These are phyloP conservation scores for Drymonia ruficornis DNA, from an alignment of 2,888 invertebrate species.

Conservation along the genomic window DNA sequence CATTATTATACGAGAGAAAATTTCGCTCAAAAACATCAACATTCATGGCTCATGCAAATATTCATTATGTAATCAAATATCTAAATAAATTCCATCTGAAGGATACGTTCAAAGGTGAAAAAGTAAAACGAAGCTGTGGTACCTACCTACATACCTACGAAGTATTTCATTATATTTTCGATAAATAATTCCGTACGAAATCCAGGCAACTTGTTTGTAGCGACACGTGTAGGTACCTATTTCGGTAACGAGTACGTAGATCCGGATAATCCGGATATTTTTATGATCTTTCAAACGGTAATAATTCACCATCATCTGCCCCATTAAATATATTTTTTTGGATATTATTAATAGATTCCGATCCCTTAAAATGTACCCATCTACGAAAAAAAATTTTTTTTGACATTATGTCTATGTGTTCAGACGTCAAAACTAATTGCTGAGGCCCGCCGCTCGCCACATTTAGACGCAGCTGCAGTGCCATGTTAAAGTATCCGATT, in stretches of 20 bases:
- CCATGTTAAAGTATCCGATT: no score
- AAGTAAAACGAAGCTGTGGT: not conserved
- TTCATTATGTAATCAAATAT: slow-evolving; percentile 26
- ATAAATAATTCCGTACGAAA: slow-evolving; percentile 21
- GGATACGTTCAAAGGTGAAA: slow-evolving; percentile 20
- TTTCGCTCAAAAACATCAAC: slow-evolving; percentile 13
- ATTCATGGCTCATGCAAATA: slow-evolving; percentile 14
- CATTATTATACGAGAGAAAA: not conserved
- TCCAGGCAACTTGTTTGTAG: slow-evolving; percentile 7
- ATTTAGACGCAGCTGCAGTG: no score
- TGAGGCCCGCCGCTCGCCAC: no score
- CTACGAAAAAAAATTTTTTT: no score
- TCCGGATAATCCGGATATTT: no score
- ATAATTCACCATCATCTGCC: no score
- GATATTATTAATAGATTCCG: no score
- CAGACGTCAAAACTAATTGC: no score
- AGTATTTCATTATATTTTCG: slow-evolving; percentile 16
- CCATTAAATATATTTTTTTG: no score
- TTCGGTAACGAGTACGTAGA: slow-evolving; percentile 12
- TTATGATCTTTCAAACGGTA: no score
- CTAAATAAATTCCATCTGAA: slow-evolving; percentile 14
- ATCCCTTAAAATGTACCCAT: no score
- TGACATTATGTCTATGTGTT: no score
- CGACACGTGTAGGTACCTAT: slow-evolving; percentile 13
- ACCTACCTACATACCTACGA: not conserved